Conservation (phyloP, 2,888 invertebrate species). For the Orthosia cruda region DNA sequence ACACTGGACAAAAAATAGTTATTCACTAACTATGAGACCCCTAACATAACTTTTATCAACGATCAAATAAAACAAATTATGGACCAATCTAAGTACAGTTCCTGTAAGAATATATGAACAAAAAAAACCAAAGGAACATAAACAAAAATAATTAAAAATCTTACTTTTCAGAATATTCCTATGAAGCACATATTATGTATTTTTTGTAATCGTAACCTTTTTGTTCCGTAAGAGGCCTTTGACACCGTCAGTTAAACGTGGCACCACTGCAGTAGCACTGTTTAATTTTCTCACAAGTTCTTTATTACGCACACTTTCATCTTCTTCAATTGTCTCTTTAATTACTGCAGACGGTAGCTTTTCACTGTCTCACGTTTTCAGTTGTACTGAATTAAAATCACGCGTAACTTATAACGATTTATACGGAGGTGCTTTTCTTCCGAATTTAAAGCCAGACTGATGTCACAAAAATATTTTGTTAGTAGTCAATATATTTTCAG, state of each 20-base stretch:
- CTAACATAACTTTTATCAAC: neutral
- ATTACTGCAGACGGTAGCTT: neutral
- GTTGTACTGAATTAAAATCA: conserved; percentile 1
- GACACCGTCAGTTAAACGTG: neutral
- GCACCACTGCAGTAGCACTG: neutral
- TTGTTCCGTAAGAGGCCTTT: neutral
- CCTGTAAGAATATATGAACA: neutral
- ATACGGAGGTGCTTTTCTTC: neutral
- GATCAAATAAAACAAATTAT: neutral
- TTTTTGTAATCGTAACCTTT: neutral
- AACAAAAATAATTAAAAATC: neutral
- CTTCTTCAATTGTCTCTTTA: neutral
- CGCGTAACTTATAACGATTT: neutral
- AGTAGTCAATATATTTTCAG: neutral
- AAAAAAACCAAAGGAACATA: neutral
- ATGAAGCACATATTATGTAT: neutral
- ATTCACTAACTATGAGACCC: neutral
- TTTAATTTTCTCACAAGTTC: neutral
- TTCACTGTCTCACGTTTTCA: neutral
- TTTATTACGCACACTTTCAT: neutral
- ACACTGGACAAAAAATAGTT: no score
- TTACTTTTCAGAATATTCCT: conserved; percentile 22
- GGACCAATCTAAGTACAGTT: neutral
- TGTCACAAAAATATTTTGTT: neutral
- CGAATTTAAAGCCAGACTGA: neutral